These are phyloP conservation scores for Bhutanitis thaidina DNA, from an alignment of 2,888 invertebrate genomes.

Conservation along the genomic window DNA sequence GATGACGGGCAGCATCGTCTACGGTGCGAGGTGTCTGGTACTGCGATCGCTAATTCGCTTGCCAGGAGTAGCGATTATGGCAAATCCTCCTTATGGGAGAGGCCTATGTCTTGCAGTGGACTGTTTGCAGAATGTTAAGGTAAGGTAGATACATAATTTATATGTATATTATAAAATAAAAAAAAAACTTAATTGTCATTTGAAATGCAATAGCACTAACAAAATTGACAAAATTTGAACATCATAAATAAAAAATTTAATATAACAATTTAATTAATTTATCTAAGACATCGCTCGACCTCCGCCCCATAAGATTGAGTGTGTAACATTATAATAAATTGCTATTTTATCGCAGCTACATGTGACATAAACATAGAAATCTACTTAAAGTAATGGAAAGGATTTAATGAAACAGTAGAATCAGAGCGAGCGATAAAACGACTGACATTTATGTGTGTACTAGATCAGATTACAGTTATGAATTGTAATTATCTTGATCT, in stretches of 20 bases:
- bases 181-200: too few relatives aligned
- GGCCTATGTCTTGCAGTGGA: too few relatives aligned
- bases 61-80: too few relatives aligned
- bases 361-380: conserved; percentile 76
- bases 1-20: too few relatives aligned
- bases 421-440: conserved; percentile 57
- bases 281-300: conserved; percentile 36
- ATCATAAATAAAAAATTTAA: conserved; percentile 4
- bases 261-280: conserved; percentile 26
- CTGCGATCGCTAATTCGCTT: too few relatives aligned
- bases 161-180: not conserved
- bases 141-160: too few relatives aligned
- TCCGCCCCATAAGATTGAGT: conserved; percentile 57
- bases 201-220: not conserved
- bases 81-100: too few relatives aligned
- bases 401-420: conserved; percentile 62
- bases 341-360: conserved; percentile 68
- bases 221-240: not conserved
- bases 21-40: too few relatives aligned
- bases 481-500: conserved; percentile 16
- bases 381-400: conserved; percentile 77
- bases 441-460: conserved; percentile 25
- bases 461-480: conserved; percentile 24
- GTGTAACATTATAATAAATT: conserved; percentile 73
- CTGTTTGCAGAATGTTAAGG: too few relatives aligned